Base-by-base conservation (phyloP, 2,113 vertebrate species). In the Mormoops blainvillei region DNA sequence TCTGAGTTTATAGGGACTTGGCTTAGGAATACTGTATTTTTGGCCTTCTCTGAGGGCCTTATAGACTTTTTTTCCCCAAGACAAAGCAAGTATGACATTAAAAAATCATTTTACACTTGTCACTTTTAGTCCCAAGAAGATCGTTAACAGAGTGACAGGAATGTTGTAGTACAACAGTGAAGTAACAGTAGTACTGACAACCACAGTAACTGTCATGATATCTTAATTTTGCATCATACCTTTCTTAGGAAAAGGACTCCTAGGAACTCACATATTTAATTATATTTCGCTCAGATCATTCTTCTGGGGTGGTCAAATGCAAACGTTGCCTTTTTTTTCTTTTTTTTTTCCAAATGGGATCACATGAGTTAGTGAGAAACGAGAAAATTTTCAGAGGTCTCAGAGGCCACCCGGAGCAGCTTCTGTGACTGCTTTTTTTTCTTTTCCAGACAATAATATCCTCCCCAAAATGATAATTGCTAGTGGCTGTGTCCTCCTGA, bases 61-160 rank as follows among this genome's bases (percentile, higher is more conserved):
- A 36, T 82, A 78, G 92, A 70, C 56, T 54, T 84, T 90, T 81
- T 52, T 58, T 6, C 22, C 15, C 70, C 26, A 76, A 83, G 73
- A 94, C 38, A 82, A 92, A 97, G 76, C 61, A 90, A 94, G 56
- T 71, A 74, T 89, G 89, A 80, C 76, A 56, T 95, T 89, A 92
- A 94, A 91, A 70, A 80, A 58, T 84, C 87, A 96, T 91, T 92
- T 97, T 95, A 76, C 73, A 96, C 85, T 86, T 97, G 95, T 97
- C 92, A 91, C 84, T 95, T 96, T 82, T 68, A 87, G 87, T 95
- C 58, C 87, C 93, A 78, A 63, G 91, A 95, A 97, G 81, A 89
- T 58, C 0, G 31, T 82, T 95, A 95, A 67, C 52, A 88, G 70
- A 31, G 18, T 92, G 88, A 96, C 84, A 92, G 58, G 45, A 82